phyloP scores from a whole-genome alignment of 2,888 invertebrate species.

The Epiblema foenella region DNA sequence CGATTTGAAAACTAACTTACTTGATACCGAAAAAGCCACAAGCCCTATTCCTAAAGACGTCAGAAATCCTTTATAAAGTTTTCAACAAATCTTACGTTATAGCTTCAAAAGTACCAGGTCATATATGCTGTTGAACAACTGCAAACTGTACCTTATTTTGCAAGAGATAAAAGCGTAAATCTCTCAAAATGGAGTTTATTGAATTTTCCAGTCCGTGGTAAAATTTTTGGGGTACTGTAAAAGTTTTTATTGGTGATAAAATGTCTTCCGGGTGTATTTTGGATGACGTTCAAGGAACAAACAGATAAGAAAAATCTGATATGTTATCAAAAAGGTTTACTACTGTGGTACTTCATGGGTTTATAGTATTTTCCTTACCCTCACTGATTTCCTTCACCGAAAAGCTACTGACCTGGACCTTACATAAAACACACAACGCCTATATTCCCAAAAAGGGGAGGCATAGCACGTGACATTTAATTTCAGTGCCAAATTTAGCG shows the following conservation, averaged over 20 bases:
- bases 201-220: background rate
- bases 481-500: no score
- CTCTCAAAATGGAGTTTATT: background rate
- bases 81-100: conserved; percentile 11
- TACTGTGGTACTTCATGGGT: background rate
- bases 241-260: conserved; percentile 36
- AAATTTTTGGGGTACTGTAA: conserved; percentile 31
- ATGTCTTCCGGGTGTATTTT: conserved; percentile 24
- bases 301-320: no score
- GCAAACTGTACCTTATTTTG: background rate
- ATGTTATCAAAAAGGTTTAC: conserved; percentile 11
- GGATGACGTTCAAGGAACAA: conserved; percentile 12
- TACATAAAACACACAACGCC: no score
- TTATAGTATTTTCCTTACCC: no score
- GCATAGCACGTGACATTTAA: no score
- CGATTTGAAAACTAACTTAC: conserved; percentile 5
- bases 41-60: background rate
- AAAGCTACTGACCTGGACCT: no score
- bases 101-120: conserved; percentile 6
- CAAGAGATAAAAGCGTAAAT: background rate
- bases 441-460: no score
- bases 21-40: conserved; percentile 5
- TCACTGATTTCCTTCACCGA: no score
- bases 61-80: conserved; percentile 9
- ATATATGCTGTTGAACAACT: background rate